These are phyloP conservation scores for Cheirogaleus medius DNA, from an alignment of 2,113 vertebrate genomes.

Conservation along the genomic window DNA sequence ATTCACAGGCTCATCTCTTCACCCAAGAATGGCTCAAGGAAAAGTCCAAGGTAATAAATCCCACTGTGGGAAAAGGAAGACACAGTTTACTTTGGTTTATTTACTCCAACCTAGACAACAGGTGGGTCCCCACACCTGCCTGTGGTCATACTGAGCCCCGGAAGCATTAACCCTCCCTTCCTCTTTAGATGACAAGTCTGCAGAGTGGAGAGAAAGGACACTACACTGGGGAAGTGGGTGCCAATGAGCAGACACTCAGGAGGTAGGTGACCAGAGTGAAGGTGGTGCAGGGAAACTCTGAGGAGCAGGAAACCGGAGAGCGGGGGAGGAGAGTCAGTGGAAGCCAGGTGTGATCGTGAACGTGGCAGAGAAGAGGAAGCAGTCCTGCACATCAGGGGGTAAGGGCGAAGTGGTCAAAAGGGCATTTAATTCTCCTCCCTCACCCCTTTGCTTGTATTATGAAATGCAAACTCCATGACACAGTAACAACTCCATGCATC, in stretches of 20 bases:
- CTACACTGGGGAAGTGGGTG: background rate
- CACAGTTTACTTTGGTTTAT: too few species aligned
- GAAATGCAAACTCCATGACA: background rate
- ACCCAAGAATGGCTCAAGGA: background rate
- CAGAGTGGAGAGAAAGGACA: background rate
- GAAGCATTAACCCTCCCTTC: background rate
- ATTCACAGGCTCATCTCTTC: background rate
- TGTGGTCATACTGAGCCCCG: background rate
- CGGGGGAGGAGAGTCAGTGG: background rate
- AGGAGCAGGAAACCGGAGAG: background rate
- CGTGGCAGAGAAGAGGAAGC: background rate
- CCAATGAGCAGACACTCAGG: background rate
- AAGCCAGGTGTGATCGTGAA: background rate
- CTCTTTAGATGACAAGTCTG: background rate
- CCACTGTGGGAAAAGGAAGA: background rate
- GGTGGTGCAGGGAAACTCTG: too few species aligned
- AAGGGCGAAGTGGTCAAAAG: background rate
- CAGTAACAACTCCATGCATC: background rate
- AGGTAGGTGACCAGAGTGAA: background rate
- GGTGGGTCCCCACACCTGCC: background rate
- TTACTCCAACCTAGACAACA: background rate
- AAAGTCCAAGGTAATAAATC: background rate
- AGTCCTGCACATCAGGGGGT: background rate
- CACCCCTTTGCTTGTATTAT: background rate
- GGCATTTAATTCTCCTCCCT: background rate